Evolutionary conservation across 2,888 invertebrate genomes (phyloP).

Genomic region (Drosophila monieri): DNA sequence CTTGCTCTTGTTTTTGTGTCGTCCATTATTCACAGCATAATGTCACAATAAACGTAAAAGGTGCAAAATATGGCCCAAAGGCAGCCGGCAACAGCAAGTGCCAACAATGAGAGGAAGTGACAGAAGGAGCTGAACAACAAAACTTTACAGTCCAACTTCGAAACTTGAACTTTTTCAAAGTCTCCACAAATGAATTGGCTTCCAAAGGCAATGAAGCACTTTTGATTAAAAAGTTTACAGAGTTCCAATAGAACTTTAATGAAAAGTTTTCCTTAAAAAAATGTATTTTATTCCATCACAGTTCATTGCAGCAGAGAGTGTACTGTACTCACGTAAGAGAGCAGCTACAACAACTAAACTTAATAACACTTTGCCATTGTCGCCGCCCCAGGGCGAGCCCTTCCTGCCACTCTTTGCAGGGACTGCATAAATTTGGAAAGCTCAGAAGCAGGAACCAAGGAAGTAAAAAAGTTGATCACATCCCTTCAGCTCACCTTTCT

Average conservation of each 20-base stretch:
- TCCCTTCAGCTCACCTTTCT: slow-evolving; percentile 17
- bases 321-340: slow-evolving; percentile 26
- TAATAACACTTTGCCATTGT: slow-evolving; percentile 65
- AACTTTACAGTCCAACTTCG: slow-evolving; percentile 11
- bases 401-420: background rate
- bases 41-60: slow-evolving; percentile 77
- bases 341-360: slow-evolving; percentile 52
- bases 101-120: slow-evolving; percentile 26
- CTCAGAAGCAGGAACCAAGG: background rate
- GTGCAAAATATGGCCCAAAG: slow-evolving; percentile 72
- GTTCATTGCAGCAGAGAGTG: background rate
- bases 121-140: background rate
- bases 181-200: background rate
- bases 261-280: background rate
- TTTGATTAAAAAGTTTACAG: background rate
- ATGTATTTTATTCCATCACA: too few species aligned
- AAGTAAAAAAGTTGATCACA: slow-evolving; percentile 19
- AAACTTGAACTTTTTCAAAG: background rate
- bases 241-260: background rate
- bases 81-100: slow-evolving; percentile 42
- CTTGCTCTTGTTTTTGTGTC: slow-evolving; percentile 49
- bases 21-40: slow-evolving; percentile 74
- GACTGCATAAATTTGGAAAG: slow-evolving; percentile 48
- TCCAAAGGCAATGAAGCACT: background rate
- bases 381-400: slow-evolving; percentile 35